Base-by-base conservation (phyloP, 2,113 vertebrate species). In the Taurulus bubalis region DNA sequence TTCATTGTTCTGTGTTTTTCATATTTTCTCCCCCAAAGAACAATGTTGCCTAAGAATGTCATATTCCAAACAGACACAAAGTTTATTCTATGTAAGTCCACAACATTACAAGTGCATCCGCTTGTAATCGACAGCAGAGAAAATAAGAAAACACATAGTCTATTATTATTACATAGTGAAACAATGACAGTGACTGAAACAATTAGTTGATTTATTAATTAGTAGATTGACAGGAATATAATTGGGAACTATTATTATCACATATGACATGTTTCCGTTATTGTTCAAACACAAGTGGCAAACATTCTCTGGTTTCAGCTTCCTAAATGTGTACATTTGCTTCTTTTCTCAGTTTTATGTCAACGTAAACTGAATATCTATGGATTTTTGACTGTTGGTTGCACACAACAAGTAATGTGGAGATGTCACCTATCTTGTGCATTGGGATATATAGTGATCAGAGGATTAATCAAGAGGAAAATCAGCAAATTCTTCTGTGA, bases 1-100 rank as follows among this genome's bases (percentile, higher is more conserved):
- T 69, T 69, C 62, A 85, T 88, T 88, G 85, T 82, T 87, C 36
- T 20, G 51, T 60, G 68, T 80, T 8, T 80, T 84, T 62, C 55
- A 67, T 83, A 26, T 71, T 77, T 18, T 78, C 79, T 15, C 7
- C 12, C 49, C 30, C 2, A 49, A 49, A 67, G 12, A 65, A 65
- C 12, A 26, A 66, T 84, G 24, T 58, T 47, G 16, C 51, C 60
- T n/a, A 74, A 72, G 40, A 66, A 66, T 15, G 36, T 71, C 63
- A 53, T 40, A 34, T 40, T 32, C 28, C 32, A 62, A 45, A 38
- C 16, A 47, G 71, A 55, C 58, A 51, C 75, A 51, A 40, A 14
- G 34, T 55, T 71, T 32, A 22, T 56, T 66, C 62, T 14, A 71
- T 42, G 81, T 6, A 22, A 26, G 67, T 55, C 28, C 10, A 47